Evolutionary conservation across 2,797 vertebrate genomes (phyloP), one percentile per base, ranked within the genome.

Genomic region (Poeciliopsis presidionis): DNA sequence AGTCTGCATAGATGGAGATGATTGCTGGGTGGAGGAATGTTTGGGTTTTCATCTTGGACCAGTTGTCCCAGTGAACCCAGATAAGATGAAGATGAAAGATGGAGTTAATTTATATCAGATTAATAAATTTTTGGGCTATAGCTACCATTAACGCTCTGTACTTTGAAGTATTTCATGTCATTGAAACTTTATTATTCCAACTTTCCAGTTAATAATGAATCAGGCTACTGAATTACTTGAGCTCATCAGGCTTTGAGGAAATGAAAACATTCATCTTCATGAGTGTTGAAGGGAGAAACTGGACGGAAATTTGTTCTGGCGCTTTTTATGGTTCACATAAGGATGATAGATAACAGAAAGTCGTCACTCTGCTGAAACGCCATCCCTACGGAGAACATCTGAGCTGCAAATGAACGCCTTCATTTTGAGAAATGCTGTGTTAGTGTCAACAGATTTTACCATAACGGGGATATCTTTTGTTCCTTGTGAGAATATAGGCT

Each of bases 191-290:
- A 2, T 77, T 69, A 28, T 28, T 28, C 77, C 36, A 72, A 61
- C 39, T 55, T 72, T 61, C 1, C 0, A 51, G 25, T 72, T 84
- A 72, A 65, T 81, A 81, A 78, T 73, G 59, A 83, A 72, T 85
- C 82, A 74, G 57, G 25, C 53, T 72, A 80, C 61, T 81, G 79
- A 87, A 79, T 76, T 67, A 83, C 53, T 78, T 22, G 80, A 84
- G 83, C 13, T 13, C 61, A 55, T 41, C 70, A 28, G 46, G 61
- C 67, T 77, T 76, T 22, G 16, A 51, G 78, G 84, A 89, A 84
- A 76, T 39, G 67, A 53, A 3, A 43, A 53, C 47, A 78, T 85
- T 77, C 53, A 77, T 81, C 76, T 33, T 39, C 20, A 1, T 18
- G 9, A 63, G 33, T 5, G 70, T 41, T 65, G 72, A 77, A 25